phyloP scores from a whole-genome alignment of 2,113 vertebrate genomes.

The Thamnophis sirtalis region DNA sequence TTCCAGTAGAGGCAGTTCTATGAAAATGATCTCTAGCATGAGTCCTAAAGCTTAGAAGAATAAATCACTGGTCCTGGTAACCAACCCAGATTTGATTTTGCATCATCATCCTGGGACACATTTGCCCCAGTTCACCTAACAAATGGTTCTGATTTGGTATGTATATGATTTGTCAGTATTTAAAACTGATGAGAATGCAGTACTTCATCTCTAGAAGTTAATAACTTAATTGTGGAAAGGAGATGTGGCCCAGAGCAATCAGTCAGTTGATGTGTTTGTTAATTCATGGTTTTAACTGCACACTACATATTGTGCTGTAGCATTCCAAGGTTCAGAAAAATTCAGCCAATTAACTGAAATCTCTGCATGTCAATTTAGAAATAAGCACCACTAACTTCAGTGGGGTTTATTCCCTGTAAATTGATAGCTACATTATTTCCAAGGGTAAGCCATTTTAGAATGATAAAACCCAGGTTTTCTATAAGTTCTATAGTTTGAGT shows the following conservation, averaged over 20 bases:
- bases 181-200: background rate
- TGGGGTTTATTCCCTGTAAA: background rate
- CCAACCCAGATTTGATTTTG: background rate
- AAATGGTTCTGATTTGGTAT: background rate
- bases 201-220: background rate
- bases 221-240: background rate
- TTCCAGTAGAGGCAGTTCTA: background rate
- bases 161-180: background rate
- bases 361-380: background rate
- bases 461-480: background rate
- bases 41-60: background rate
- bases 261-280: background rate
- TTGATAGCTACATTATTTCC: background rate
- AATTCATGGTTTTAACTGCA: background rate
- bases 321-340: background rate
- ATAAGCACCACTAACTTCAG: background rate
- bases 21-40: background rate
- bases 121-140: background rate
- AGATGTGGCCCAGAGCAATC: background rate
- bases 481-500: background rate
- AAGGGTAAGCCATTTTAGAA: background rate
- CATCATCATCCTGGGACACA: background rate
- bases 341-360: background rate
- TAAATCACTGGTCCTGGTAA: background rate
- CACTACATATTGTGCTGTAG: background rate